Base-by-base conservation (phyloP, 2,113 vertebrate genomes). In the Crocuta crocuta region DNA sequence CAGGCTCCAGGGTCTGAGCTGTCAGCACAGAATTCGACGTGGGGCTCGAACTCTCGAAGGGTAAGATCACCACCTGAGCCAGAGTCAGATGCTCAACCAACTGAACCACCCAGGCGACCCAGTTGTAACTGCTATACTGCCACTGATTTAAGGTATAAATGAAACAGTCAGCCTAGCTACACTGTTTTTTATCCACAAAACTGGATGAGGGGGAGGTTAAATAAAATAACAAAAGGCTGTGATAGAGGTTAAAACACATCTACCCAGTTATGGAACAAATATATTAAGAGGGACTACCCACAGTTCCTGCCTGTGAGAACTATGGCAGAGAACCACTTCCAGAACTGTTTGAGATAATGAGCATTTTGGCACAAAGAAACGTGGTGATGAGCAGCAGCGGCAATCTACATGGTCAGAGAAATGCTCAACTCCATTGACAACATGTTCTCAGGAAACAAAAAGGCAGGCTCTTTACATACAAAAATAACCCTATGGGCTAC, bases 401-500 rank as follows among this genome's bases (percentile, higher is more conserved):
- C 3, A 5, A 23, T 58, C 45, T 53, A 31, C 31, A 74, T 5
- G 15, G 39, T 35, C 10, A 24, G 33, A 86, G 26, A 70, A 76
- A 50, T 4, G 33, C 55, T 43, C 2, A 85, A 19, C 10, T 19
- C 21, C 2, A 13, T 2, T 33, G 2, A 9, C 3, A 21, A 10
- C 21, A 2, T 31, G 35, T 33, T 93, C 19, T 82, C 74, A 45
- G 7, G 23, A 11, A 70, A 58, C 43, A 24, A 16, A 28, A 70
- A 35, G 43, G 17, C 33, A 48, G 81, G 2, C 13, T 53, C 53
- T 28, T 35, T 35, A 4, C 31, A 19, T 19, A n/a, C 1, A 21
- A 21, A 48, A 48, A 31, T 0, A 35, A 31, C 19, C 74, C 71
- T 17, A 2, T 4, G 12, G 10, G 3, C 31, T 17, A 1, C n/a